Evolutionary conservation across 1,140 invertebrate genomes (phyloP).

Genomic region (Argopecten irradians): DNA sequence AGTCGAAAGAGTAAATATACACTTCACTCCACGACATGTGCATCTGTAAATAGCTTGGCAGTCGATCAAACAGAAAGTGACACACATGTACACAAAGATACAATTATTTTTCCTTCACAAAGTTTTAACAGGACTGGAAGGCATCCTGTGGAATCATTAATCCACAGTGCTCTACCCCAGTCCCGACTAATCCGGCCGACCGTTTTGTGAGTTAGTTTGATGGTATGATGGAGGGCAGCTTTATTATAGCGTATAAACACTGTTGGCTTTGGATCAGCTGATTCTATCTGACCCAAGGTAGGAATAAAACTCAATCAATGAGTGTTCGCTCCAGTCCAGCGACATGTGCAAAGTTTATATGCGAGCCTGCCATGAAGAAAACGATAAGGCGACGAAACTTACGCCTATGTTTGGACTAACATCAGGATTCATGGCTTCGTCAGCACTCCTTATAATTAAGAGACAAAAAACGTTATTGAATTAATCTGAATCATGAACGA

Average conservation of each 20-base stretch:
- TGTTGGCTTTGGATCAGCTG: slow-evolving; percentile 2
- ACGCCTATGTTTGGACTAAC: background rate
- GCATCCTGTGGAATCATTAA: background rate
- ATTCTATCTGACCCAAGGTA: background rate
- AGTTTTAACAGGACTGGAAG: background rate
- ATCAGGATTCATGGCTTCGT: background rate
- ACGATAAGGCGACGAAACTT: background rate
- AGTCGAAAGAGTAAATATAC: background rate
- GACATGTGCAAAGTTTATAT: background rate
- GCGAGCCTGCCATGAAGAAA: background rate
- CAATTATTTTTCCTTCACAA: slow-evolving; percentile 8
- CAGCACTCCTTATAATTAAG: background rate
- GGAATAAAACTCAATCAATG: slow-evolving; percentile 12
- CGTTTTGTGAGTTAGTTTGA: background rate
- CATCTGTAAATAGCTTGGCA: background rate
- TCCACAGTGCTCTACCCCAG: background rate
- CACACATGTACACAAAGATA: background rate
- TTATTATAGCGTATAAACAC: slow-evolving; percentile 18
- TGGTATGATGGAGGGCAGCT: background rate
- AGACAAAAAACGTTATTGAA: background rate
- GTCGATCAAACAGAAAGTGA: slow-evolving; percentile 6
- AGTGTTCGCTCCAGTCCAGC: slow-evolving; percentile 1
- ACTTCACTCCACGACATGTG: background rate
- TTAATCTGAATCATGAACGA: background rate
- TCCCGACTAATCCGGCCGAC: background rate